These are phyloP conservation scores for Chaetodon trifasciatus DNA, from an alignment of 2,797 vertebrate species.

Conservation along the genomic window DNA sequence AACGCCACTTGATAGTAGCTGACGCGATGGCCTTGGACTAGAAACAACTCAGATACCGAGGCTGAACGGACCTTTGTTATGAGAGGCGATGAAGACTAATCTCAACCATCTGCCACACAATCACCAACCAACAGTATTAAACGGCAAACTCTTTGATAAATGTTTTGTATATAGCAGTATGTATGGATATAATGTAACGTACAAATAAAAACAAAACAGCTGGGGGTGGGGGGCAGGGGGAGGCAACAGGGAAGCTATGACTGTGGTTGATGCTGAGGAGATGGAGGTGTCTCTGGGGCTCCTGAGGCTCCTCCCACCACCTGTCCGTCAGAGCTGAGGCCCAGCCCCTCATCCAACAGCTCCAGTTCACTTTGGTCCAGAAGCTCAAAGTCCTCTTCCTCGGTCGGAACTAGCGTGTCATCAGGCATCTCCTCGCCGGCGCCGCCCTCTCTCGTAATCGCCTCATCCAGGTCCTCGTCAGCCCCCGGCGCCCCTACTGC, in stretches of 20 bases:
- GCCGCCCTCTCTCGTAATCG: constrained; percentile 42
- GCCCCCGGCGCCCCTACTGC: constrained; percentile 35
- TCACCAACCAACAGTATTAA: constrained; percentile 49
- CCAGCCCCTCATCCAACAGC: constrained; percentile 90
- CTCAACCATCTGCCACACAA: constrained; percentile 45
- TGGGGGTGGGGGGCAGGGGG: constrained; percentile 11
- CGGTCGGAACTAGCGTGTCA: constrained; percentile 80
- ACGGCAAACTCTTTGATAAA: constrained; percentile 65
- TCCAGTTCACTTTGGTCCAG: constrained; percentile 99
- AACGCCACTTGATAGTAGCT: constrained; percentile 11
- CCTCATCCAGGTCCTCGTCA: constrained; percentile 63
- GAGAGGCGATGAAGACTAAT: constrained; percentile 34
- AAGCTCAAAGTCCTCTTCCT: constrained; percentile 98
- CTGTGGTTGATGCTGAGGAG: constrained; percentile 73
- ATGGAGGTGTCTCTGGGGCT: constrained; percentile 64
- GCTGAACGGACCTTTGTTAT: constrained; percentile 28
- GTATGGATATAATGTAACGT: constrained; percentile 64
- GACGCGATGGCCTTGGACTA: constrained; percentile 25
- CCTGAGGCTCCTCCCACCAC: constrained; percentile 48
- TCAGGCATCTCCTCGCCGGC: constrained; percentile 71
- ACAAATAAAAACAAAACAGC: constrained; percentile 78
- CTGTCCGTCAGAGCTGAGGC: constrained; percentile 81
- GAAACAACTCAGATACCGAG: constrained; percentile 24
- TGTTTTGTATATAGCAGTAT: constrained; percentile 62
- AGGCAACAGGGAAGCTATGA: constrained; percentile 78